Evolutionary conservation across 2,797 vertebrate genomes (phyloP).

Genomic region (Lemur catta): DNA sequence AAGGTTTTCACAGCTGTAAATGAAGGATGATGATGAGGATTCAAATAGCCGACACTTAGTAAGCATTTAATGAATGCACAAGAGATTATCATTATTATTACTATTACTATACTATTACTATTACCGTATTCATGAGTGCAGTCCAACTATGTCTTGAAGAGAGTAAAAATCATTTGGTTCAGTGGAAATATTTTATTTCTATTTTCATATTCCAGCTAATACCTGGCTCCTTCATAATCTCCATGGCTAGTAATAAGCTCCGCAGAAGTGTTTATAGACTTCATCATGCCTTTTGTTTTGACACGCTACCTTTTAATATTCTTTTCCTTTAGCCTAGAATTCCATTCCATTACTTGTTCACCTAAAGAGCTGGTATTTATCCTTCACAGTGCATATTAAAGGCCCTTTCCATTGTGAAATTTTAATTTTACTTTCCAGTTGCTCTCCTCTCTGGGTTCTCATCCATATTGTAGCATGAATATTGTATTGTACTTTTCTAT

Average conservation of each 20-base stretch:
- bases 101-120: not conserved
- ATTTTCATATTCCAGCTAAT: not conserved
- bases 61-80: slow-evolving; percentile 24
- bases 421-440: slow-evolving; percentile 48
- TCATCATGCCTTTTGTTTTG: not conserved
- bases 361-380: not conserved
- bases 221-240: not conserved
- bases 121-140: slow-evolving; percentile 18
- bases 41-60: not conserved
- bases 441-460: not conserved
- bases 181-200: slow-evolving; percentile 7
- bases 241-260: not conserved
- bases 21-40: not conserved
- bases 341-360: not conserved
- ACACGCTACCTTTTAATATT: not conserved
- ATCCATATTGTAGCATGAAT: not conserved
- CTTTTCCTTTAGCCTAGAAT: not conserved
- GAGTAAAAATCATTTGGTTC: slow-evolving; percentile 35
- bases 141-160: not conserved
- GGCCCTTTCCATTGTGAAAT: not conserved
- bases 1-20: not conserved
- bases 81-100: slow-evolving; percentile 29
- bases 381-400: not conserved
- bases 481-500: slow-evolving; percentile 26
- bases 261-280: not conserved